Evolutionary conservation across 2,797 vertebrate genomes (phyloP).

Genomic region (Rhodeus uyekii): DNA sequence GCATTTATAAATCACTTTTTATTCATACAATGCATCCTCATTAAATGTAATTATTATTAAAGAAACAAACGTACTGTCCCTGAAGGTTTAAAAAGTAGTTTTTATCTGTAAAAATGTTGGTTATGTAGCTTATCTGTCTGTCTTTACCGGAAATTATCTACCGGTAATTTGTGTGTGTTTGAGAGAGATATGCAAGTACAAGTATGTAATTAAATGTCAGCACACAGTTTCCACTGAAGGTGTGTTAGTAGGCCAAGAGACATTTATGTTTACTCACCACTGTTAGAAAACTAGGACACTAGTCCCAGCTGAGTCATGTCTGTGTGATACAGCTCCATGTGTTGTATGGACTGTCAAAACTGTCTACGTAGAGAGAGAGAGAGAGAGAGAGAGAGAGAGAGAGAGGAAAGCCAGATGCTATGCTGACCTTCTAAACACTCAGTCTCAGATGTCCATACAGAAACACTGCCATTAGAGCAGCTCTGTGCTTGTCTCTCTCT

Average conservation of each 20-base stretch:
- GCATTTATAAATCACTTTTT: too few species aligned
- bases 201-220: constrained; percentile 34
- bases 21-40: not conserved
- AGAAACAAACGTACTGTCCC: not conserved
- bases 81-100: not conserved
- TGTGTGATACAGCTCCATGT: constrained; percentile 20
- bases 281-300: constrained; percentile 54
- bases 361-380: not conserved
- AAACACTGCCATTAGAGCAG: constrained; percentile 43
- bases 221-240: constrained; percentile 22
- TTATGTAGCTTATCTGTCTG: not conserved
- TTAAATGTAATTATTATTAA: too few species aligned
- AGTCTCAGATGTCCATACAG: constrained; percentile 32
- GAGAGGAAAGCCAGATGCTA: constrained; percentile 35
- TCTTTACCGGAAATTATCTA: not conserved
- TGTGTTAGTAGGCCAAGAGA: constrained; percentile 38
- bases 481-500: constrained; percentile 16
- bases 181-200: constrained; percentile 1
- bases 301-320: constrained; percentile 46
- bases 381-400: not conserved
- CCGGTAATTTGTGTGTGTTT: not conserved
- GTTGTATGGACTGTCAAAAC: constrained; percentile 8
- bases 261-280: constrained; percentile 39
- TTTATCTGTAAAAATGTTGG: not conserved
- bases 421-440: constrained; percentile 40